These are phyloP conservation scores for Seriola quinqueradiata DNA, from an alignment of 2,113 vertebrate genomes.

Conservation along the genomic window DNA sequence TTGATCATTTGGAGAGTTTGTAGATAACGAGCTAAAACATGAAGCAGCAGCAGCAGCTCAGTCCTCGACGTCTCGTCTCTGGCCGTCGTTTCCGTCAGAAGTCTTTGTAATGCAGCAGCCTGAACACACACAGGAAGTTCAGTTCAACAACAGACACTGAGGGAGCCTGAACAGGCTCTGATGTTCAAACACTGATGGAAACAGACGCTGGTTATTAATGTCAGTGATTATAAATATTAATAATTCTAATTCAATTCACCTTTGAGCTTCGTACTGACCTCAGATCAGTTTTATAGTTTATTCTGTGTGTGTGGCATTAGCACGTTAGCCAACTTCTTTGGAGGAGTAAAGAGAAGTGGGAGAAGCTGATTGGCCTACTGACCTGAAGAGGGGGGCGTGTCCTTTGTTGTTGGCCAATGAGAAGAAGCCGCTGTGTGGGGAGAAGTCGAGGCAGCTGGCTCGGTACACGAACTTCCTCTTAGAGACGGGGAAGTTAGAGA, in stretches of 20 bases:
- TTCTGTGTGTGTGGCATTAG: too few relatives aligned
- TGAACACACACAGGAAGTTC: conserved; percentile 23
- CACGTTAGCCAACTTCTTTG: not conserved
- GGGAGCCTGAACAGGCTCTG: too few relatives aligned
- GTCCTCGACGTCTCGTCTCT: not conserved
- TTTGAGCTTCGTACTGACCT: too few relatives aligned
- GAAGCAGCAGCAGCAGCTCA: too few relatives aligned
- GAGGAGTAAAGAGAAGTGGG: not conserved
- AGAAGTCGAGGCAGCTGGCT: conserved; percentile 90
- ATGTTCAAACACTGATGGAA: too few relatives aligned
- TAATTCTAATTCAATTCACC: too few relatives aligned
- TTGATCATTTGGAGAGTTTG: too few relatives aligned
- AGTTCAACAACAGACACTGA: not conserved
- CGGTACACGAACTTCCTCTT: conserved; percentile 86
- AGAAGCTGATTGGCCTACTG: conserved; percentile 18
- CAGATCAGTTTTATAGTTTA: too few relatives aligned
- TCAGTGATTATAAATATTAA: too few relatives aligned
- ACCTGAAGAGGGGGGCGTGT: conserved; percentile 93
- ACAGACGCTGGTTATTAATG: too few relatives aligned
- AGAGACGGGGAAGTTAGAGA: conserved; percentile 93
- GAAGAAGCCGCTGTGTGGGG: conserved; percentile 95
- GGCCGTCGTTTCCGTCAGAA: conserved; percentile 57
- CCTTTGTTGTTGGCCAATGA: conserved; percentile 94
- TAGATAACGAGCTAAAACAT: too few relatives aligned
- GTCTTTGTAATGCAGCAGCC: conserved; percentile 81